These are phyloP conservation scores for Turnix velox DNA, from an alignment of 2,113 vertebrate genomes.

Conservation along the genomic window DNA sequence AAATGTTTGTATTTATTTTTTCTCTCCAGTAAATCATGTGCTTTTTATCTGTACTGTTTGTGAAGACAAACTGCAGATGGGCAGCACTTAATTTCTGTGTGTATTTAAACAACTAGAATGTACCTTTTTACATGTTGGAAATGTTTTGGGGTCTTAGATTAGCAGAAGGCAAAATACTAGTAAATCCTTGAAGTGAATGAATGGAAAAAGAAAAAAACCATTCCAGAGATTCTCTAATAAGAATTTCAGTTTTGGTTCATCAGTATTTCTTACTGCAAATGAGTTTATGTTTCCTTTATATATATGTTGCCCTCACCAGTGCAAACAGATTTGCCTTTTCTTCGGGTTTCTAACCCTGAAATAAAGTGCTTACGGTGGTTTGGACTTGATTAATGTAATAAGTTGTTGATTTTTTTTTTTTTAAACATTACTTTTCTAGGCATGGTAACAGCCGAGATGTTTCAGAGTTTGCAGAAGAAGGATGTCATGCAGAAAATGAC, in stretches of 20 bases:
- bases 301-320: background rate
- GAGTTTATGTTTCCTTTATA: background rate
- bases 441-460: slow-evolving; percentile 90
- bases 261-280: background rate
- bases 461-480: slow-evolving; percentile 78
- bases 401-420: background rate
- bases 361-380: background rate
- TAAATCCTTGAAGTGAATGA: background rate
- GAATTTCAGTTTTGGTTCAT: background rate
- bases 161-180: background rate
- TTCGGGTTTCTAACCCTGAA: background rate
- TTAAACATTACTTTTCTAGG: slow-evolving; percentile 66
- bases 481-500: slow-evolving; percentile 86
- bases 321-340: background rate
- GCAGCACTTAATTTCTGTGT: background rate
- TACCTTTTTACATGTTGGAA: background rate
- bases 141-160: background rate
- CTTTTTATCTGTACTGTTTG: background rate
- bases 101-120: background rate
- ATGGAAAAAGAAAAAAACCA: background rate
- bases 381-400: background rate
- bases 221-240: background rate
- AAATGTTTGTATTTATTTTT: background rate
- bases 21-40: background rate
- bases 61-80: background rate